These are phyloP conservation scores for Chauna torquata DNA, from an alignment of 2,113 vertebrate species.

Conservation along the genomic window DNA sequence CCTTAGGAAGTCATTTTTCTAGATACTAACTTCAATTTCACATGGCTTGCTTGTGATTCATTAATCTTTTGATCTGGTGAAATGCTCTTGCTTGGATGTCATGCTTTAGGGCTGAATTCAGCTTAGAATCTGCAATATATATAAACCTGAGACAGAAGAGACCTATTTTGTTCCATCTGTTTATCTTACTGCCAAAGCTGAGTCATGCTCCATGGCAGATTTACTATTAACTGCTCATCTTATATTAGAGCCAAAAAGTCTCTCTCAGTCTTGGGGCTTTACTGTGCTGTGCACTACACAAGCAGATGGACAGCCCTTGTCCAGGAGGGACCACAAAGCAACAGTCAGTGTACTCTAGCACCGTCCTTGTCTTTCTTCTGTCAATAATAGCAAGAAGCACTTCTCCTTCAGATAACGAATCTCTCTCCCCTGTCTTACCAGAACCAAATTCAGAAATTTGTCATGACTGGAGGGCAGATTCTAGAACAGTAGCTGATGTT, in stretches of 20 bases:
- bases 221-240: background rate
- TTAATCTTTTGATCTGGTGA: background rate
- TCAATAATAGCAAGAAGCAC: background rate
- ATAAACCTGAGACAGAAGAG: background rate
- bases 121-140: background rate
- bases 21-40: background rate
- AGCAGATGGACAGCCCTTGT: background rate
- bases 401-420: background rate
- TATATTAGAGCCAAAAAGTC: background rate
- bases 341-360: background rate
- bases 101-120: background rate
- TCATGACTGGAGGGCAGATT: background rate
- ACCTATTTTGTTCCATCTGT: background rate
- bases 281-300: background rate
- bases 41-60: background rate
- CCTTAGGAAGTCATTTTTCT: background rate
- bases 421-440: background rate
- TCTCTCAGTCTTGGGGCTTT: background rate
- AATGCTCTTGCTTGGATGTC: background rate
- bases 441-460: background rate
- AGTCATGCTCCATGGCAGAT: background rate
- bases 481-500: background rate
- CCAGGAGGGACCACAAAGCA: background rate
- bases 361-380: background rate
- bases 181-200: background rate